Base-by-base conservation (phyloP, 2,888 invertebrate genomes). In the Tetrapedia diversipes region DNA sequence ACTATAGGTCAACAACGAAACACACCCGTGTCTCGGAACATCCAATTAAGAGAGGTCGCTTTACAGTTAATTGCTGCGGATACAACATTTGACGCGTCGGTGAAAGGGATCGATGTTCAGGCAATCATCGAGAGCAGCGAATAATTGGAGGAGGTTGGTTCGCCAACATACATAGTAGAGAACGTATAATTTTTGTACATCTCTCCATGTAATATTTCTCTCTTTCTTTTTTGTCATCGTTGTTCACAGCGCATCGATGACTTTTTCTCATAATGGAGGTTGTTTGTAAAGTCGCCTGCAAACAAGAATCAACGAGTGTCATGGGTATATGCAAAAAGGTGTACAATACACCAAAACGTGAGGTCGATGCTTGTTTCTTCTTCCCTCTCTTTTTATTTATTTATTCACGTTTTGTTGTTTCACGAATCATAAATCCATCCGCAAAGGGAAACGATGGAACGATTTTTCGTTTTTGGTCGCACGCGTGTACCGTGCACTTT, bases 61-160 rank as follows among this genome's bases (percentile, higher is more conserved):
- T 60, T 63, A 54, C 68, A 77, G 64, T 75, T 75, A 75, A 77
- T 77, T 75, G 76, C 34, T 64, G 24, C 54, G 59, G 64, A 75
- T 68, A 53, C 27, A 59, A 53, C 53, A 69, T 76, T 76, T 69
- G 76, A 76, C 47, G 43, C 14, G 34, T 27, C 19, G 29, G 32
- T 47, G 7, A 51, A 56, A 60, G 45, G 32, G 22, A 39, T 14
- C 49, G 60, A 51, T 60, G 65, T 65, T 45, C 45, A 41, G 4
- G 37, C 41, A 60, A 75, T 71, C 60, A 66, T 71, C 43, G 71
- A 41, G 16, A n/a, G n/a, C 16, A 27, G 39, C 19, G 47, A 53
- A 71, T 60, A 75, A 71, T 75, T 71, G 75, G 53, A 24, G 37
- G 22, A 53, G 56, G 29, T 59, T 32, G 49, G 19, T 53, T 53